Conservation (phyloP, 2,797 vertebrate species). For the Buphagus erythrorhynchus region DNA sequence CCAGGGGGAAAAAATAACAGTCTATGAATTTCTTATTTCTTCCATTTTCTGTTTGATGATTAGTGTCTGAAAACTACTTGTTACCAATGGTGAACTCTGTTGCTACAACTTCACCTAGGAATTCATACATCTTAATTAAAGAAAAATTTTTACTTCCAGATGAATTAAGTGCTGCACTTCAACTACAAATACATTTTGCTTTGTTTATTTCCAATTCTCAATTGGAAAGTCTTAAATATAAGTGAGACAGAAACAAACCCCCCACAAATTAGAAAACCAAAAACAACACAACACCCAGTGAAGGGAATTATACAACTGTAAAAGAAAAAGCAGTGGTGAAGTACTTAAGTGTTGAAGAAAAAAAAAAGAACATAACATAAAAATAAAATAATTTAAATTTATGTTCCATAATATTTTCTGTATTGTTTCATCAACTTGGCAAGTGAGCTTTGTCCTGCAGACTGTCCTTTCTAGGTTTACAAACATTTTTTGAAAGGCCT, state of each 20-base stretch:
- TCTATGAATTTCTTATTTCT: neutral
- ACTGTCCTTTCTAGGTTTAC: neutral
- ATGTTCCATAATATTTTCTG: neutral
- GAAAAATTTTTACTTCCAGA: neutral
- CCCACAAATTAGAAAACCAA: neutral
- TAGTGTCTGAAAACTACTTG: neutral
- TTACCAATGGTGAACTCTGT: neutral
- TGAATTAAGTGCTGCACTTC: neutral
- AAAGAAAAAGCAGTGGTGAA: neutral
- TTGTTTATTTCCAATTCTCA: neutral
- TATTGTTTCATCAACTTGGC: neutral
- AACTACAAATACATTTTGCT: neutral
- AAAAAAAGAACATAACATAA: neutral
- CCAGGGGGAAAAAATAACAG: neutral
- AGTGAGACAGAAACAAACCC: neutral
- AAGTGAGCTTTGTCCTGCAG: neutral
- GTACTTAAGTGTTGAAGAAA: neutral
- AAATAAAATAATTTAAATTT: neutral
- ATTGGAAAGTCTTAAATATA: neutral
- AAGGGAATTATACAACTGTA: neutral
- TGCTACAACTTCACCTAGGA: neutral
- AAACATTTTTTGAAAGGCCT: neutral
- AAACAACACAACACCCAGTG: neutral
- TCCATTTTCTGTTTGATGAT: neutral
- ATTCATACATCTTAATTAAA: neutral